phyloP scores from a whole-genome alignment of 2,113 vertebrate genomes.

The Phaethon lepturus region DNA sequence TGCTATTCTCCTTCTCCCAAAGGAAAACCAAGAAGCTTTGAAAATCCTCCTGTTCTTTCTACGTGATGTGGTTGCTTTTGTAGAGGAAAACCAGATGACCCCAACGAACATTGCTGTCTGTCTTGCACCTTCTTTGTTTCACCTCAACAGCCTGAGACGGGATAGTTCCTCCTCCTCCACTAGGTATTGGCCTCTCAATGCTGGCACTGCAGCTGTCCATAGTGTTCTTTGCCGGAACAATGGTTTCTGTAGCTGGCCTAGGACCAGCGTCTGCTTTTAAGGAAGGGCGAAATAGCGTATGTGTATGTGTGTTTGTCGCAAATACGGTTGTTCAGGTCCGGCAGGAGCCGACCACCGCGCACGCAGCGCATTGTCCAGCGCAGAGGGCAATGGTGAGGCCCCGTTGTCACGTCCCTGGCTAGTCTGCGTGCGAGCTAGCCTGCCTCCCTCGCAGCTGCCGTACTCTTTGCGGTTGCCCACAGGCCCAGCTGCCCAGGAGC shows the following conservation, averaged over 20 bases:
- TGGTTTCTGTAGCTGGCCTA: background rate
- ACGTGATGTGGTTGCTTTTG: conserved; percentile 82
- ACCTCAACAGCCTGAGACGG: conserved; percentile 83
- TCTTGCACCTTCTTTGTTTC: conserved; percentile 88
- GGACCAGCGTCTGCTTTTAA: background rate
- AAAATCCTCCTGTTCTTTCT: conserved; percentile 86
- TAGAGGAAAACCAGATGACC: conserved; percentile 90
- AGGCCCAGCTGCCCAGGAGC: background rate
- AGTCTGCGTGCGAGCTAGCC: background rate
- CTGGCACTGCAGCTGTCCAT: background rate
- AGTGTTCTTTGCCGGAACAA: background rate
- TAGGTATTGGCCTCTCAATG: conserved; percentile 61
- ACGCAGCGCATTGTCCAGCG: fast-evolving
- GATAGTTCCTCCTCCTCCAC: conserved; percentile 72
- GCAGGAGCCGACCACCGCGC: background rate
- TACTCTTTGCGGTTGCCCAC: background rate
- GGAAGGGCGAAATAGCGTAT: background rate
- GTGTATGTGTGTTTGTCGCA: background rate
- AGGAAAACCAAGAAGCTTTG: conserved; percentile 87
- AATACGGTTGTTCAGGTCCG: background rate
- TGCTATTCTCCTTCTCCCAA: conserved; percentile 86
- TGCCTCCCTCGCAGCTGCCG: background rate
- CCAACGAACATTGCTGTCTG: conserved; percentile 90
- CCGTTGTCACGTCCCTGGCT: too few relatives aligned
- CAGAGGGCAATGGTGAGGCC: background rate